phyloP scores from a whole-genome alignment of 53 echinoderm and acorn worm species.

The Henricia sp. region DNA sequence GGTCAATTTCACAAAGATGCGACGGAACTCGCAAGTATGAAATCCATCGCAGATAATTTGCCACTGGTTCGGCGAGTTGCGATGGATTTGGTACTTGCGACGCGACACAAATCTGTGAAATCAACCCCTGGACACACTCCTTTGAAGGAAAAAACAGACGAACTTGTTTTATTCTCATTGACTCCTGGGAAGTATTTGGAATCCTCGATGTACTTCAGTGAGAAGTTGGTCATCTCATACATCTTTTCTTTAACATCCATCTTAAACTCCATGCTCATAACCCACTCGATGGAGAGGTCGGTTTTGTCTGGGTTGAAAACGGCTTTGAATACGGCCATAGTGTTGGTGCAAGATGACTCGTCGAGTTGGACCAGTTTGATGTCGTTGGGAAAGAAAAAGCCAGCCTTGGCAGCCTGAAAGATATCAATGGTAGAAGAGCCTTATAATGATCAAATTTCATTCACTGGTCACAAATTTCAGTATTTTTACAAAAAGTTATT shows the following conservation, averaged over 20 bases:
- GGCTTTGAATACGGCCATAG: not conserved
- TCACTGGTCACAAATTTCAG: too few relatives aligned
- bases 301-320: not conserved
- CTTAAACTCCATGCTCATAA: not conserved
- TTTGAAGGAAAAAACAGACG: not conserved
- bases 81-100: too few relatives aligned
- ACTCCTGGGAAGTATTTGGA: not conserved
- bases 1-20: too few relatives aligned
- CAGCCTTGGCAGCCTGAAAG: not conserved
- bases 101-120: too few relatives aligned
- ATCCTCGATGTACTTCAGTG: constrained; percentile 1
- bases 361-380: not conserved
- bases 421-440: too few relatives aligned
- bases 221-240: constrained; percentile 42
- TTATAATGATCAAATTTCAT: too few relatives aligned
- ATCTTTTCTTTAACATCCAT: constrained; percentile 3
- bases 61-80: too few relatives aligned
- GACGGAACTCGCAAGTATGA: too few relatives aligned
- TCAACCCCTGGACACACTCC: not conserved
- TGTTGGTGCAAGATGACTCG: constrained; percentile 5
- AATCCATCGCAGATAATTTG: too few relatives aligned
- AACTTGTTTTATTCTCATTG: not conserved
- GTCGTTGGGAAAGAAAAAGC: constrained; percentile 18
- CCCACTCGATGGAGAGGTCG: not conserved
- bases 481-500: too few relatives aligned